Conservation (phyloP, 2,888 invertebrate genomes). For the Balanococcus diminutus region DNA sequence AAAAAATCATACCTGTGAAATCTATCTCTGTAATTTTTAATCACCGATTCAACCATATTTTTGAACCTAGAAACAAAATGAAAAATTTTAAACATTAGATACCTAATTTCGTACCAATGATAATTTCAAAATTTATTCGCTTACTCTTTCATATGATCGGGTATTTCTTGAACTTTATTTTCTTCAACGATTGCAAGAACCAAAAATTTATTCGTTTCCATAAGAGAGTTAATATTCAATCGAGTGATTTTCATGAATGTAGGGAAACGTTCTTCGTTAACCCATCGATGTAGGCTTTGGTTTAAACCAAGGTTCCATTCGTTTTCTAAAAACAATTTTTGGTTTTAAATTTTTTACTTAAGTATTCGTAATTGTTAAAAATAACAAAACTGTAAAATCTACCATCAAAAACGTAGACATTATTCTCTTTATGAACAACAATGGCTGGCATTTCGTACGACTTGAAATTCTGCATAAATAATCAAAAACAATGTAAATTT, state of each 20-base stretch:
- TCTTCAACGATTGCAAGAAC: slow-evolving; percentile 88
- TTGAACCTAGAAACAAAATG: slow-evolving; percentile 66
- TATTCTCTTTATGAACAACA: slow-evolving; percentile 56
- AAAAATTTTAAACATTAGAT: background rate
- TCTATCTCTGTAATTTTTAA: slow-evolving; percentile 74
- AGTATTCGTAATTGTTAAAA: too few species aligned
- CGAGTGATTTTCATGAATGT: slow-evolving; percentile 76
- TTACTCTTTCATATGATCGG: slow-evolving; percentile 76
- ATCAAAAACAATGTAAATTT: background rate
- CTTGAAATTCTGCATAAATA: slow-evolving; percentile 37
- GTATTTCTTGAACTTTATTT: slow-evolving; percentile 81
- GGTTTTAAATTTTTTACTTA: background rate
- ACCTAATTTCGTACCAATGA: background rate
- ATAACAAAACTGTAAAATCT: too few species aligned
- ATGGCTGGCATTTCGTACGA: slow-evolving; percentile 54
- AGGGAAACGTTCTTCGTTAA: slow-evolving; percentile 86
- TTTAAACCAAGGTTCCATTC: slow-evolving; percentile 65
- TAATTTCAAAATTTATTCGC: slow-evolving; percentile 53
- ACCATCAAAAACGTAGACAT: slow-evolving; percentile 49
- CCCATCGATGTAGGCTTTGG: slow-evolving; percentile 80
- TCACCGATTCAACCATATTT: slow-evolving; percentile 82
- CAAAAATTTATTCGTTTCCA: slow-evolving; percentile 83
- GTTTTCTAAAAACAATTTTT: slow-evolving; percentile 43
- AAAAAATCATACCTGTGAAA: slow-evolving; percentile 69
- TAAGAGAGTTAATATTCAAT: slow-evolving; percentile 71